Base-by-base conservation (phyloP, 2,113 vertebrate species). In the Enhydra lutris region DNA sequence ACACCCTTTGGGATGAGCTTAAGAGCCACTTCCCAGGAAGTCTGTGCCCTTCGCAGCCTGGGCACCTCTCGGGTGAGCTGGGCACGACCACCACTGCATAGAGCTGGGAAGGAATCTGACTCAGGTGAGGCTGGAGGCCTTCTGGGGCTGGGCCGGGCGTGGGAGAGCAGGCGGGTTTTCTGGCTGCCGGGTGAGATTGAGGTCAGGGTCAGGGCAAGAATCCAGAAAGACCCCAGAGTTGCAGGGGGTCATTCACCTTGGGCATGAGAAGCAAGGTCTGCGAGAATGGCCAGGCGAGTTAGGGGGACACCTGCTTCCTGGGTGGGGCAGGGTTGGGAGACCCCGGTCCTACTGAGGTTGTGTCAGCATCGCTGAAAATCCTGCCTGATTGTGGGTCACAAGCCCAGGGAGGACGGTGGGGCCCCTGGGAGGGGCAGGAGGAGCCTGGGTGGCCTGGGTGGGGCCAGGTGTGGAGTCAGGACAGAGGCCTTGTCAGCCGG, bases 331-430 rank as follows among this genome's bases (percentile, higher is more conserved):
- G 34, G 15, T n/a, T 5, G 42, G 57, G 61, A 61, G 50, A 85
- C 42, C 12, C 6, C 3, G 21, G 31, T 7, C 39, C 59, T 7
- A 1, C 4, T 29, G 7, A 39, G 59, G 45, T 76, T 78, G 24
- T 14, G 11, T 31, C 67, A 6, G 4, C 24, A 17, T 26, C 17
- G 13, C 39, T 69, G 29, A 76, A n/a, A 24, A 81, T 61, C 63
- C 15, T 1, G 34, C 45, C 14, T 0, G 26, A 23, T 1, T 55
- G 4, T 67, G 17, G 10, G 7, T 86, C 50, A 7, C 1, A 15
- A 63, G 23, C 39, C 57, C 2, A 24, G 45, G 59, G 65, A 42
- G 11, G 50, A 36, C 1, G 42, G 69, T 11, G 17, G 29, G 29
- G 29, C 55, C 31, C 55, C 1, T 13, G 10, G 1, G 17, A 78